Conservation (phyloP, 23 tunicate species). For the Styela clava region DNA sequence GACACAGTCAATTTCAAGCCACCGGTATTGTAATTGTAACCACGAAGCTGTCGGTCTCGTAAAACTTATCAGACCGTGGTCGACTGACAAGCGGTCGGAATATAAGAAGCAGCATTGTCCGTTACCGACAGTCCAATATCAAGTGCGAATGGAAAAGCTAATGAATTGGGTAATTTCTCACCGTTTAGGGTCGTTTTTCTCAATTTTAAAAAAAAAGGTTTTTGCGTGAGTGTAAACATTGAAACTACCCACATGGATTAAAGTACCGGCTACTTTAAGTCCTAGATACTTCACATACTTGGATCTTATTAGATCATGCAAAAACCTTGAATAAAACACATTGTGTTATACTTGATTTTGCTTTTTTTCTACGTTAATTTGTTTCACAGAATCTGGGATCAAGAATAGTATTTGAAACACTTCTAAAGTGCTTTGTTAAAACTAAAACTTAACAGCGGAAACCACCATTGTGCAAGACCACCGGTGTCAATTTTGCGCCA, state of each 20-base stretch:
- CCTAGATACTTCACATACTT: too few species aligned
- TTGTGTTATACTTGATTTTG: too few species aligned
- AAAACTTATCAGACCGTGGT: not conserved
- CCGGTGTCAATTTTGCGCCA: not conserved
- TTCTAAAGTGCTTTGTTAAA: not conserved
- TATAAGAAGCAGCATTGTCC: not conserved
- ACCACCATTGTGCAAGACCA: not conserved
- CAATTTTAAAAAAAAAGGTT: not conserved
- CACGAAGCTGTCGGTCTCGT: not conserved
- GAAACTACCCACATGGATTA: not conserved
- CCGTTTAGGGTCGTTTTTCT: not conserved
- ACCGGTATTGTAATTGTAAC: not conserved
- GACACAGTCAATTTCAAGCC: not conserved
- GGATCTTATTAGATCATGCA: too few species aligned
- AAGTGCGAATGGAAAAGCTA: not conserved
- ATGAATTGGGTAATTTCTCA: not conserved
- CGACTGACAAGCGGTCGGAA: not conserved
- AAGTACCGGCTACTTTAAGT: too few species aligned
- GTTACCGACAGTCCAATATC: not conserved
- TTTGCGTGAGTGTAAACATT: not conserved
- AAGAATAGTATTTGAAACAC: too few species aligned
- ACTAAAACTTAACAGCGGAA: not conserved
- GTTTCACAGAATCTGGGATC: too few species aligned
- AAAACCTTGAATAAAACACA: too few species aligned
- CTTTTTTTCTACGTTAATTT: too few species aligned